Base-by-base conservation (phyloP, 2,113 vertebrate species). In the Rostratula benghalensis region DNA sequence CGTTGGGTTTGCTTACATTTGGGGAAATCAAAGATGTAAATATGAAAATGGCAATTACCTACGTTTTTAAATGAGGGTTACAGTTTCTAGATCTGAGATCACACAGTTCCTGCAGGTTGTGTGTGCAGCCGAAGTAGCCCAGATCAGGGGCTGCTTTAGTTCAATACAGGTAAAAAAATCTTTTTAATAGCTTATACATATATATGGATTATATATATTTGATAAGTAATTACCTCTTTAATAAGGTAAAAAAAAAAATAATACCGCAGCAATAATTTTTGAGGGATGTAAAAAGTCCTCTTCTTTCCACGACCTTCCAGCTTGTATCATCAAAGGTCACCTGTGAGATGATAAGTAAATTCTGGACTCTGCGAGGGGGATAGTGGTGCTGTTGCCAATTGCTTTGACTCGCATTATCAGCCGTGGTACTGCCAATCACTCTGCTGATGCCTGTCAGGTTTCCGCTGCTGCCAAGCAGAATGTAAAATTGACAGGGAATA, bases 401-500 rank as follows among this genome's bases (percentile, higher is more conserved):
- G 95, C 83, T 96, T 83, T 95, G 90, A 96, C 94, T 96, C 87
- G 75, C 95, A 86, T 90, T 97, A 96, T 98, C 97, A 97, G 89
- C 95, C 96, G 95, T 92, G 95, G 93, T 94, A 51, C 95, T 97
- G 95, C 93, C 93, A 96, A 95, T 97, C 97, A 97, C 85, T 94
- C 84, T 93, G 92, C 90, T 92, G 95, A 97, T 97, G 94, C 97
- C 96, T 97, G 95, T 96, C 85, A 95, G 91, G 94, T 94, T 94
- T 95, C 87, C 30, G 31, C 41, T 97, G 91, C 93, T 98, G 95
- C 95, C 97, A 90, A 93, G 87, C 94, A 93, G 93, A 95, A 96
- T 95, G 82, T 96, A 97, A 97, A 97, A 97, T 96, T 97, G 97
- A 97, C 97, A 97, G 94, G 95, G 84, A 97, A 90, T 94, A 89